These are phyloP conservation scores for Parapsyche elsis DNA, from an alignment of 1,140 invertebrate genomes.

Conservation along the genomic window DNA sequence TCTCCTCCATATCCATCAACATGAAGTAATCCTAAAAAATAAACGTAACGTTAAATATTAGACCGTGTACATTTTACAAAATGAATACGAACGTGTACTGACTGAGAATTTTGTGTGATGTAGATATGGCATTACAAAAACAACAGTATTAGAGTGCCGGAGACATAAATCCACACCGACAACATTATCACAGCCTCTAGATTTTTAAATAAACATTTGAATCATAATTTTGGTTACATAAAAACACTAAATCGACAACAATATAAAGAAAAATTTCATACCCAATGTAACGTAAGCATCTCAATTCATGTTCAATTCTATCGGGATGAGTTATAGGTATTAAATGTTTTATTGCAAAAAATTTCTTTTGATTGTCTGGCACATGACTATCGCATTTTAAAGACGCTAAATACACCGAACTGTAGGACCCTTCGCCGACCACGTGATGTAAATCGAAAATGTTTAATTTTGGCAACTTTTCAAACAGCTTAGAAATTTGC, in stretches of 20 bases:
- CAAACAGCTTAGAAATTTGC: conserved; percentile 66
- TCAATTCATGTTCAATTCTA: conserved; percentile 80
- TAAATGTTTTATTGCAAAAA: conserved; percentile 85
- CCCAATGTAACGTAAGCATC: conserved; percentile 85
- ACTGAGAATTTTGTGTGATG: conserved; percentile 83
- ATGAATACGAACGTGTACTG: conserved; percentile 60
- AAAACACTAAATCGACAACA: conserved; percentile 1
- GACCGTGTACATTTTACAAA: background rate
- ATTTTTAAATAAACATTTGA: conserved; percentile 57
- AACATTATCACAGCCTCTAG: conserved; percentile 84
- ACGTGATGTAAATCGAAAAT: conserved; percentile 76
- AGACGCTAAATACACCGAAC: conserved; percentile 81
- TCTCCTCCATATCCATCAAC: conserved; percentile 77
- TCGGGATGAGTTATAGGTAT: conserved; percentile 84
- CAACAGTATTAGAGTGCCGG: conserved; percentile 81
- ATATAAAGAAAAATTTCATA: conserved; percentile 58
- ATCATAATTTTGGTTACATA: too few relatives aligned
- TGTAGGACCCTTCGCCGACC: conserved; percentile 85
- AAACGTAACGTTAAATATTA: background rate
- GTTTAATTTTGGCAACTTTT: conserved; percentile 72
- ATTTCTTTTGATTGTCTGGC: conserved; percentile 66
- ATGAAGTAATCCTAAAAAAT: conserved; percentile 79
- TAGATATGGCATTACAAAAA: conserved; percentile 93
- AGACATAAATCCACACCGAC: conserved; percentile 84
- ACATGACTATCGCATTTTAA: conserved; percentile 69